Evolutionary conservation across 2,888 invertebrate genomes (phyloP), one percentile per base, ranked within the genome.

Genomic region (Sinhomidia bicolor): DNA sequence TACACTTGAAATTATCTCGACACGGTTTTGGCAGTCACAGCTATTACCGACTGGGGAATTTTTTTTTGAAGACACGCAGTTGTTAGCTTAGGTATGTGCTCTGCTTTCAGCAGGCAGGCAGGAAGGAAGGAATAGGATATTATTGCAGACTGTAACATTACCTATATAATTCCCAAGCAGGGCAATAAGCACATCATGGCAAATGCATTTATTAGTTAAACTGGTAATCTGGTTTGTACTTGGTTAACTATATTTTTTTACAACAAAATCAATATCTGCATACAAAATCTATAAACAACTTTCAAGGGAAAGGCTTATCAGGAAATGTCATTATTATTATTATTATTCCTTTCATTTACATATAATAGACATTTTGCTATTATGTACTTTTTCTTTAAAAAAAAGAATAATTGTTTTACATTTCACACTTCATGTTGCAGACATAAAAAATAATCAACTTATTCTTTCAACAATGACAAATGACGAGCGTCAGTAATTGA

Each of bases 1-100:
- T 81, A 87, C 87, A 87, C 87, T 89, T 89, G 74, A 89, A 87
- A 84, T 87, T 84, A 80, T 87, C 65, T 32, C 82, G 89, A 80
- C 83, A 83, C 85, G 81, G 81, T 79, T 89, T 85, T 85, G 85
- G 79, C 85, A 85, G 54, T 54, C 36, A 29, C 23, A 85, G 51
- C 78, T 85, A 89, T 86, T 89, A 79, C 51, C 79, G 82, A 78
- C 87, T 47, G 32, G 81, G 87, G 82, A 71, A 80, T 81, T 47
- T n/a, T n/a, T n/a, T n/a, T n/a, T 51, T 14, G 17, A 51, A 76
- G 76, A 51, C 76, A 74, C 26, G 68, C 80, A 76, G 84, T 62
- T 71, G 71, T 71, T 82, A 44, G n/a, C 41, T 54, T 83, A 74
- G 36, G 83, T 82, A 62, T 36, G 60, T 32, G 32, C n/a, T n/a